phyloP scores from a whole-genome alignment of 2,797 vertebrate genomes.

The Erethizon dorsatum region DNA sequence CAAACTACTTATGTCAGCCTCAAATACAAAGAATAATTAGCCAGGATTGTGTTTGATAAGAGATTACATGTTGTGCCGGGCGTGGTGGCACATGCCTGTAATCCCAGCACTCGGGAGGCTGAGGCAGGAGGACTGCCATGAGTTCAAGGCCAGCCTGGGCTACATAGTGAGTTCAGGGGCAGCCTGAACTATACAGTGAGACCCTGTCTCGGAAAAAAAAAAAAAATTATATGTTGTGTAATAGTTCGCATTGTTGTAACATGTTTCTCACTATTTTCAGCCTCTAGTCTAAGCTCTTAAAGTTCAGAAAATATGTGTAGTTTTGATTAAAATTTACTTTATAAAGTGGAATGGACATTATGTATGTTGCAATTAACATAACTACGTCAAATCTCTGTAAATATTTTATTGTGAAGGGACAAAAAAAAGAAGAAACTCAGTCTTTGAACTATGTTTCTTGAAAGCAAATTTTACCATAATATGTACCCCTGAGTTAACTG shows the following conservation, averaged over 20 bases:
- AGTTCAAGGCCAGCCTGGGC: too few relatives aligned
- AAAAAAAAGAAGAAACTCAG: neutral
- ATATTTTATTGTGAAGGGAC: constrained; percentile 39
- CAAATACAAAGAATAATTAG: constrained; percentile 31
- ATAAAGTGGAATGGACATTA: constrained; percentile 30
- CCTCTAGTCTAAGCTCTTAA: neutral
- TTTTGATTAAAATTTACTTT: constrained; percentile 75
- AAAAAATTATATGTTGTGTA: neutral
- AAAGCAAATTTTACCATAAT: constrained; percentile 34
- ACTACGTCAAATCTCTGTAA: constrained; percentile 30
- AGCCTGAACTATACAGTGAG: too few relatives aligned
- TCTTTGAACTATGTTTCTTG: constrained; percentile 35
- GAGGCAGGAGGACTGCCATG: too few relatives aligned
- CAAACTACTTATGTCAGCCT: constrained; percentile 27
- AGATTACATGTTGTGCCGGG: neutral
- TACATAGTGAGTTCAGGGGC: too few relatives aligned
- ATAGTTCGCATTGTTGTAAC: constrained; percentile 36
- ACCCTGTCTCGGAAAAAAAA: too few relatives aligned
- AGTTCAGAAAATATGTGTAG: constrained; percentile 15
- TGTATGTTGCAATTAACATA: constrained; percentile 7
- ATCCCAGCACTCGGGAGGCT: too few relatives aligned
- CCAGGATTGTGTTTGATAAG: constrained; percentile 39
- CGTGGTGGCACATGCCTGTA: too few relatives aligned
- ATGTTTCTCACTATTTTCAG: constrained; percentile 43
- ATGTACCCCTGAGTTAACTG: neutral